These are phyloP conservation scores for Larimichthys polyactis DNA, from an alignment of 2,113 vertebrate species.

Conservation along the genomic window DNA sequence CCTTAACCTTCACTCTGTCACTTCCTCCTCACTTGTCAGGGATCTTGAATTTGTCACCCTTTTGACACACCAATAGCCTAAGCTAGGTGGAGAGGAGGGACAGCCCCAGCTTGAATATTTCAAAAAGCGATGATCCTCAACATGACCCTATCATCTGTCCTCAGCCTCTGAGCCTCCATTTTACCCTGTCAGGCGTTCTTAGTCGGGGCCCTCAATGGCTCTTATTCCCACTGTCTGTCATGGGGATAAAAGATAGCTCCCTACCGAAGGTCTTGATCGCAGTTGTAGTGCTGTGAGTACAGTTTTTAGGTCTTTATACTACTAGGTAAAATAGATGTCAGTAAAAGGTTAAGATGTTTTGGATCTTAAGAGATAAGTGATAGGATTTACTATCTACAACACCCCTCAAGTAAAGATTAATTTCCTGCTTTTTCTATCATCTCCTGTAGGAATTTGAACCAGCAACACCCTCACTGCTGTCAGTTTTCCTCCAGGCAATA, in stretches of 20 bases:
- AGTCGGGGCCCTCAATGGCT: slow-evolving; percentile 40
- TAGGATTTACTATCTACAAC: slow-evolving; percentile 11
- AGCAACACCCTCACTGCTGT: slow-evolving; percentile 26
- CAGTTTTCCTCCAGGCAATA: slow-evolving; percentile 39
- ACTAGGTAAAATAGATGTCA: not conserved
- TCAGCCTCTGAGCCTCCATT: slow-evolving; percentile 57
- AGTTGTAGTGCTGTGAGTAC: not conserved
- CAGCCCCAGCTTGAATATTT: slow-evolving; percentile 73
- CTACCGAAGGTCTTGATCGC: slow-evolving; percentile 42
- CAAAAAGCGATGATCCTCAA: slow-evolving; percentile 69
- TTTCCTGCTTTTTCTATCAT: slow-evolving; percentile 40
- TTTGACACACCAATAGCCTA: slow-evolving; percentile 48
- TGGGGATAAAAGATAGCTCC: slow-evolving; percentile 39
- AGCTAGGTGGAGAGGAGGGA: slow-evolving; percentile 38
- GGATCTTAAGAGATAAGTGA: slow-evolving; percentile 28
- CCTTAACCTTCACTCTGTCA: slow-evolving; percentile 44
- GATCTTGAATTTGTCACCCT: slow-evolving; percentile 46
- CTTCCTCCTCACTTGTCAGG: slow-evolving; percentile 48
- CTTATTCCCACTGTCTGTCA: slow-evolving; percentile 48
- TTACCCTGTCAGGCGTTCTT: slow-evolving; percentile 59
- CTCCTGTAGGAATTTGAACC: slow-evolving; percentile 2
- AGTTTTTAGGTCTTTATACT: slow-evolving; percentile 43
- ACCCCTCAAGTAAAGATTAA: slow-evolving; percentile 11
- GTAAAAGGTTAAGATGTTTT: slow-evolving; percentile 38
- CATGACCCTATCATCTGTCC: slow-evolving; percentile 63